These are phyloP conservation scores for Rattus rattus DNA, from an alignment of 2,113 vertebrate genomes.

Conservation along the genomic window DNA sequence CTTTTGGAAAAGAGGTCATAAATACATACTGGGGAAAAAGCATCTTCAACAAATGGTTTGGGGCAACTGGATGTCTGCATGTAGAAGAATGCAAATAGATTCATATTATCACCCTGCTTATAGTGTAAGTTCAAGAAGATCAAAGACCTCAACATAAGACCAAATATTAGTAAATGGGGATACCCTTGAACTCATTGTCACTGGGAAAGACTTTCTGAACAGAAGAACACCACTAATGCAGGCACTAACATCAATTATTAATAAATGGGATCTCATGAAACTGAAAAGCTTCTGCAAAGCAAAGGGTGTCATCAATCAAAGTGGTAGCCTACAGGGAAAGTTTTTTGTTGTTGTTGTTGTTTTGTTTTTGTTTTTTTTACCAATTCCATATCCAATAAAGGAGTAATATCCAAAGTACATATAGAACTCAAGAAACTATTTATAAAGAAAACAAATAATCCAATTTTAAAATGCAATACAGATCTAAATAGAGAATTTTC, in stretches of 20 bases:
- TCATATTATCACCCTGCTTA: background rate
- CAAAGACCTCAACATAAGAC: background rate
- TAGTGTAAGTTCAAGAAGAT: background rate
- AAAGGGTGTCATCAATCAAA: background rate
- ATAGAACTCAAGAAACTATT: background rate
- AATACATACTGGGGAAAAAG: background rate
- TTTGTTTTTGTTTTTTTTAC: background rate
- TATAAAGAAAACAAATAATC: background rate
- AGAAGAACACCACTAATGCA: background rate
- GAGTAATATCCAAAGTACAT: background rate
- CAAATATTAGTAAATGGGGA: background rate
- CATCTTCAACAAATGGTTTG: background rate
- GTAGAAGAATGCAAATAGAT: background rate
- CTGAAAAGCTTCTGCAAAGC: background rate
- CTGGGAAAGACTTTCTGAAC: background rate
- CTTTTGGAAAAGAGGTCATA: background rate
- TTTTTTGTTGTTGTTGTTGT: background rate
- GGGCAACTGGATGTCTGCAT: background rate
- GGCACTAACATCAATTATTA: background rate
- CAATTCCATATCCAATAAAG: background rate
- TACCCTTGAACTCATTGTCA: background rate
- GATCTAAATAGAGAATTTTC: background rate
- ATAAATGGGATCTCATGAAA: background rate
- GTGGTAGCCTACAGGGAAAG: background rate
- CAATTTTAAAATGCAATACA: background rate